Evolutionary conservation across 1,140 invertebrate genomes (phyloP), one percentile per base, ranked within the genome.

Genomic region (Xylocopa sonorina): DNA sequence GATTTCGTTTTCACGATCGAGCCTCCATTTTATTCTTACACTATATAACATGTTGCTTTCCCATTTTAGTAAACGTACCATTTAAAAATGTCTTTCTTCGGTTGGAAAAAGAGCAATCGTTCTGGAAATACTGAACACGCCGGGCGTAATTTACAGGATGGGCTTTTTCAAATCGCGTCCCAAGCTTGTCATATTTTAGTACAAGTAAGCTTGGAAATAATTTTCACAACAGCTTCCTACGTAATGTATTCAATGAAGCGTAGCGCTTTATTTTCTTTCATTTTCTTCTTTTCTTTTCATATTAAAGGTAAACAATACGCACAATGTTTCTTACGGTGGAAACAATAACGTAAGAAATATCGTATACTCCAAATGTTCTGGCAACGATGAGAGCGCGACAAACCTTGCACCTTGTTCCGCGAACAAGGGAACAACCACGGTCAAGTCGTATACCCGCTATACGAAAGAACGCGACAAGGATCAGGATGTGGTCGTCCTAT

Each of bases 111-210:
- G 24, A 81, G 62, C 50, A 55, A 53, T 50, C 62, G 60, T 32
- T 64, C 62, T 1, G 87, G 87, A 66, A 80, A 38, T 63, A 69
- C 46, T 34, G 88, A 89, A 24, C 89, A 91, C 24, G 78, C 83
- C 34, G 90, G 90, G 58, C 92, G 94, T 64, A 95, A 96, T 89
- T 90, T 96, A 55, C 95, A 96, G 84, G 95, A 95, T 83, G 95
- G 95, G 7, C 91, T 96, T 5, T 95, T 95, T 89, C 95, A 96
- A 92, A 96, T 96, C 66, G 95, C 95, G 2, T 95, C 95, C 0
- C 95, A 96, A 88, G 95, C 95, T 73, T 96, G 95, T 82, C 95
- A 95, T 87, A 95, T 96, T 81, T 92, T 96, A 48, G 95, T 96
- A 32, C 95, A 96, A 94, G 89, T 91, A 55, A 41, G 77, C 78